Base-by-base conservation (phyloP, 2,888 invertebrate genomes). In the Cotesia congregata region DNA sequence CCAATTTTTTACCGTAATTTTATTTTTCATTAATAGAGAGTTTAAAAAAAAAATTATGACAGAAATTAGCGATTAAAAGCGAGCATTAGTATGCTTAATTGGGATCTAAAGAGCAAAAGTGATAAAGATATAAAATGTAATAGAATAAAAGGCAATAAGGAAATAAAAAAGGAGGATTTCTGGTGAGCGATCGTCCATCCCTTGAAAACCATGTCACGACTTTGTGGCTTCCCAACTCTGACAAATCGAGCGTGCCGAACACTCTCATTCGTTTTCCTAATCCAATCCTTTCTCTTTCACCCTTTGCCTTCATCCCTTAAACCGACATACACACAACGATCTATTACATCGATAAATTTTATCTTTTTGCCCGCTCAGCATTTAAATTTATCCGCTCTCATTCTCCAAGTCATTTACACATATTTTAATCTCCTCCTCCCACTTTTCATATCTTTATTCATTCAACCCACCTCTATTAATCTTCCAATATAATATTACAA, bases 171-270 rank as follows among this genome's bases (percentile, higher is more conserved):
- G 30, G 30, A 30, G n/a, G 41, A 15, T 30, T 60, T 68, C 67
- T 60, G 30, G 60, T 17, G 72, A 67, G 62, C 68, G 68, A 59
- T 76, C 68, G 76, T 72, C 67, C 74, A 77, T 79, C 75, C 76
- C 71, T 70, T 74, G 76, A 68, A 75, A 77, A 73, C 77, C 70
- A 72, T 69, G 77, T 77, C 70, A 77, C 72, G 75, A 79, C 75
- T 77, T 75, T 75, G 67, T 73, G 73, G 77, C 71, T 74, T 72
- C 62, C 62, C 68, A 39, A 59, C 62, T 70, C 75, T 70, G 75
- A 59, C 64, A 71, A 75, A 75, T 70, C 71, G 70, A 71, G 70
- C 75, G 41, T 70, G 30, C 70, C 38, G 50, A 71, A 50, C 60
- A 30, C 70, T 61, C 64, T 71, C 71, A 71, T 75, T 69, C 75